Base-by-base conservation (phyloP, 2,797 vertebrate genomes). In the Leptoclinus maculatus region DNA sequence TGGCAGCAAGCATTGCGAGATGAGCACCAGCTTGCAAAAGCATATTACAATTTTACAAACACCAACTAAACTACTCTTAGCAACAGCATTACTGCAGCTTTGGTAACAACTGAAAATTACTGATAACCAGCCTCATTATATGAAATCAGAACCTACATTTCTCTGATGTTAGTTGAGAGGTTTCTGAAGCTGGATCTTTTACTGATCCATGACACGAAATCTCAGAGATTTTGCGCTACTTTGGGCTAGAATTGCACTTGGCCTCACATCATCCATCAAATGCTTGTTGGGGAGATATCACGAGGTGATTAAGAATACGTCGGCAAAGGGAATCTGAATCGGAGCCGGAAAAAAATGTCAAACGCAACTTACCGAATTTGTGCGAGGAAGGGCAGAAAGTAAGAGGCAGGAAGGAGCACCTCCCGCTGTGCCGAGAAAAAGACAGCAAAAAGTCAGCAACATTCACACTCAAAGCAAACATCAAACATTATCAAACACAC, bases 401-500 rank as follows among this genome's bases (percentile, higher is more conserved):
- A 84, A 86, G 79, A 90, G 83, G 88, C 89, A 89, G 89, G 85
- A 89, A 89, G 84, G 87, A 88, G 86, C 75, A 80, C 78, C 94
- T 95, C 96, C 96, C 91, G 94, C 96, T 96, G 96, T 19, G 96
- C 91, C 92, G 67, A 79, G 83, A 89, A 91, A 96, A 96, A 97
- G 96, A 96, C 96, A 96, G 96, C 96, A 96, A 93, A 96, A 97
- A 97, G 97, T 98, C 97, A 96, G 97, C 95, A 97, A 96, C 96
- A 97, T 97, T 96, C 96, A 92, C 90, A 96, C 96, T 97, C 96
- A 96, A 95, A 90, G 95, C 95, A 95, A 71, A 99, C 97, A 97
- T 98, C 97, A 98, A 96, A 98, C 96, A 93, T 97, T 97, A 98
- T 97, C 95, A 94, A 93, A 94, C 94, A 93, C 96, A 96, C 96